Evolutionary conservation across 2,888 invertebrate species (phyloP).

Genomic region (Loripinus fragilis): DNA sequence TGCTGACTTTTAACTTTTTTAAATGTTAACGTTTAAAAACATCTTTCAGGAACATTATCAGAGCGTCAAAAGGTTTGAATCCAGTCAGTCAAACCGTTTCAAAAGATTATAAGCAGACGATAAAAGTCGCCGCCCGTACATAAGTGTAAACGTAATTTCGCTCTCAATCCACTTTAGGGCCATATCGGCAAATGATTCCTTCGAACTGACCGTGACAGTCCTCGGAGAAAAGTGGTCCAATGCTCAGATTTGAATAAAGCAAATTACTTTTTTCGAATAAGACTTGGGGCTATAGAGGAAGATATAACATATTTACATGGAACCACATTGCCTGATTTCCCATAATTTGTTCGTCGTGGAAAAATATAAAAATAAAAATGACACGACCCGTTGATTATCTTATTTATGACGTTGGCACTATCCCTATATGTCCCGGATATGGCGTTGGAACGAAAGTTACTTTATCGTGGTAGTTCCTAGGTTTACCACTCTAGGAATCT

Average conservation of each 20-base stretch:
- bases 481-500: slow-evolving; percentile 9
- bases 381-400: not conserved
- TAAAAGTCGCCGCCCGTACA: too few relatives aligned
- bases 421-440: not conserved
- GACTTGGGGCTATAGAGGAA: slow-evolving; percentile 3
- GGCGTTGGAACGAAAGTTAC: not conserved
- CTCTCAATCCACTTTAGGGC: too few relatives aligned
- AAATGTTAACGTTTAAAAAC: too few relatives aligned
- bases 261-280: too few relatives aligned
- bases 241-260: too few relatives aligned
- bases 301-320: slow-evolving; percentile 2
- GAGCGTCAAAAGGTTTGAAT: too few relatives aligned
- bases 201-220: too few relatives aligned
- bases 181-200: too few relatives aligned
- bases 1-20: too few relatives aligned
- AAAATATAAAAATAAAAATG: slow-evolving; percentile 2
- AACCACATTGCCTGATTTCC: slow-evolving; percentile 4
- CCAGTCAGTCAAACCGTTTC: not conserved
- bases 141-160: too few relatives aligned
- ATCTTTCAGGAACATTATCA: too few relatives aligned
- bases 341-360: not conserved
- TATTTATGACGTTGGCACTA: not conserved
- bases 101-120: not conserved
- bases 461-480: slow-evolving; percentile 6
- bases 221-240: too few relatives aligned